Percentiles rank a stretch among this genome's conserved stretches.
Evolutionary conservation across 2,113 vertebrate species (phyloP).

Genomic region (Plecotus auritus): DNA sequence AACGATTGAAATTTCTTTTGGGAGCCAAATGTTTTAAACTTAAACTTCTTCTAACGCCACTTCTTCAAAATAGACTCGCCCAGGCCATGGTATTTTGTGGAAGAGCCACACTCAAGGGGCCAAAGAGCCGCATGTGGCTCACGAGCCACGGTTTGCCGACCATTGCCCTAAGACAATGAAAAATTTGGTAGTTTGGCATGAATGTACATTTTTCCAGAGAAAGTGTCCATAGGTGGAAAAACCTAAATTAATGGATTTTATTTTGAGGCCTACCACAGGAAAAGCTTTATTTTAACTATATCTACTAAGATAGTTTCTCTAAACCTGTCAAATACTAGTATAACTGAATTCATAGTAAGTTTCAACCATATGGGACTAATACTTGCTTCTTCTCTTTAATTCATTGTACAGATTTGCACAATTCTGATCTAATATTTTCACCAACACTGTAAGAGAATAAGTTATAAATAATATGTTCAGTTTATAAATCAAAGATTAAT

Average conservation of each 20-base stretch:
- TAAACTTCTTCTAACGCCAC: too few relatives aligned
- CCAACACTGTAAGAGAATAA: neutral
- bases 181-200: neutral
- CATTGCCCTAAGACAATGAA: neutral
- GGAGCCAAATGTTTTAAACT: too few relatives aligned
- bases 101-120: too few relatives aligned
- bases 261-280: neutral
- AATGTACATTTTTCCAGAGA: neutral
- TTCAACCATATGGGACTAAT: neutral
- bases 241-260: neutral
- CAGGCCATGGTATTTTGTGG: too few relatives aligned
- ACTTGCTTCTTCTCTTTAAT: neutral
- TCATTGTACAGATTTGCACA: neutral
- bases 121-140: too few relatives aligned
- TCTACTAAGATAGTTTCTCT: neutral
- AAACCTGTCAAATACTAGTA: neutral
- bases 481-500: conserved; percentile 22
- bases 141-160: too few relatives aligned
- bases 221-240: neutral
- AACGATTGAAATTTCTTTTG: too few relatives aligned
- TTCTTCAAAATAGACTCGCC: too few relatives aligned
- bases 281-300: neutral
- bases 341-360: neutral
- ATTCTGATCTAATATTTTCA: neutral
- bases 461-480: neutral